These are phyloP conservation scores for Dryomyza anilis DNA, from an alignment of 2,888 invertebrate species.

Conservation along the genomic window DNA sequence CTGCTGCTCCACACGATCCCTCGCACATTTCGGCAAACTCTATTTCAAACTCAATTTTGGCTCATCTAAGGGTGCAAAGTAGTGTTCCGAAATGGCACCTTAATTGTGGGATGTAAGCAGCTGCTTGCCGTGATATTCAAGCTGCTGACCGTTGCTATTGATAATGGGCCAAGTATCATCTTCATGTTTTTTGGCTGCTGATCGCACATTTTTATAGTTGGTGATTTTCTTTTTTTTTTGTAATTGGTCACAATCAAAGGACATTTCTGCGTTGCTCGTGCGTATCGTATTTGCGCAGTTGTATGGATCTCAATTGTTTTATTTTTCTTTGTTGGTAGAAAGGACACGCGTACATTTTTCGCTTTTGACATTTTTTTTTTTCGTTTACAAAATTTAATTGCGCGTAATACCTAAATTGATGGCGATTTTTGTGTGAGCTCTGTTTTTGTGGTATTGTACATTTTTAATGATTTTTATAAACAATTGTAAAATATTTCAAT, in stretches of 20 bases:
- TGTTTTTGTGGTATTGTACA: too few relatives aligned
- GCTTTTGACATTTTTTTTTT: not conserved
- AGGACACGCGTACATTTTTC: not conserved
- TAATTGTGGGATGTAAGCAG: conserved; percentile 49
- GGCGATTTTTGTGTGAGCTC: too few relatives aligned
- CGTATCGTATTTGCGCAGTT: conserved; percentile 27
- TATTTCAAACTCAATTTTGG: too few relatives aligned
- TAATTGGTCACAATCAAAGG: conserved; percentile 32
- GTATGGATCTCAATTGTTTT: conserved; percentile 22
- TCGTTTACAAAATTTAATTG: not conserved
- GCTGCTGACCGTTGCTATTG: conserved; percentile 7
- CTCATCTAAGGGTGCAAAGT: conserved; percentile 22
- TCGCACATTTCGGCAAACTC: not conserved
- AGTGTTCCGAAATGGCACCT: conserved; percentile 46
- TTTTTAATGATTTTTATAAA: too few relatives aligned
- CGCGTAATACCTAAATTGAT: conserved; percentile 34
- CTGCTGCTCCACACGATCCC: not conserved
- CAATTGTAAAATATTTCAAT: too few relatives aligned
- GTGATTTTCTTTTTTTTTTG: conserved; percentile 33
- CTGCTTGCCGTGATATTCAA: conserved; percentile 37
- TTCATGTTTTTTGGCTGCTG: conserved; percentile 35
- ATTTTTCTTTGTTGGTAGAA: not conserved
- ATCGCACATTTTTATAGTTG: conserved; percentile 39
- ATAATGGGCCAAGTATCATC: not conserved
- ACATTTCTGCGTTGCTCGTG: too few relatives aligned